Evolutionary conservation across 2,888 invertebrate genomes (phyloP).

Genomic region (Tortrix viridana): DNA sequence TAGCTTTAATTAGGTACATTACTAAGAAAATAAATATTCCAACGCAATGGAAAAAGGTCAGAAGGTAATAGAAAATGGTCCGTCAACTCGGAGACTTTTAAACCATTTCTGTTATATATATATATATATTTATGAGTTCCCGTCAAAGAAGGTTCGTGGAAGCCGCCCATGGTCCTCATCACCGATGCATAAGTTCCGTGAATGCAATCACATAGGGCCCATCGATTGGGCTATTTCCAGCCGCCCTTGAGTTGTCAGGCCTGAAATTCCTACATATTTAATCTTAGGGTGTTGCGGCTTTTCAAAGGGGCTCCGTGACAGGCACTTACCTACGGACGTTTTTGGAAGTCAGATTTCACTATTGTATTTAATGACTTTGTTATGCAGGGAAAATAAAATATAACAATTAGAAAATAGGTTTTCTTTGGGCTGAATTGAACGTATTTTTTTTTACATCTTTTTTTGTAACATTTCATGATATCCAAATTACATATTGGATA

Average conservation of each 20-base stretch:
- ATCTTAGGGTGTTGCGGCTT: slow-evolving; percentile 11
- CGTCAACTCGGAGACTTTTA: not conserved
- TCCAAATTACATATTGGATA: no score
- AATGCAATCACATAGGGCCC: slow-evolving; percentile 53
- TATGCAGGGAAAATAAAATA: no score
- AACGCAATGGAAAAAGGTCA: not conserved
- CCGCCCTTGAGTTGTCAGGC: slow-evolving; percentile 45
- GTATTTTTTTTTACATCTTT: no score
- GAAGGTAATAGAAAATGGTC: not conserved
- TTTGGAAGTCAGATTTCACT: no score
- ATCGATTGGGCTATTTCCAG: slow-evolving; percentile 57
- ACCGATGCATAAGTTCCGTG: slow-evolving; percentile 59
- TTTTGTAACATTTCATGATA: no score
- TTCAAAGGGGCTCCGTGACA: not conserved
- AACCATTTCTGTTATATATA: not conserved
- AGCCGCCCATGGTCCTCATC: slow-evolving; percentile 45
- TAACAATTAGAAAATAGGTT: no score
- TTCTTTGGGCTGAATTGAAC: no score
- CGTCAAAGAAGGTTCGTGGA: slow-evolving; percentile 9
- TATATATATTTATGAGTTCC: slow-evolving; percentile 6
- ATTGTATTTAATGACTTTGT: no score
- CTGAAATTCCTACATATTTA: slow-evolving; percentile 42
- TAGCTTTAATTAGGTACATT: no score
- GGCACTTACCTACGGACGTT: no score
- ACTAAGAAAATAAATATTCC: no score